Base-by-base conservation (phyloP, 2,113 vertebrate genomes). In the Bostrychus sinensis region DNA sequence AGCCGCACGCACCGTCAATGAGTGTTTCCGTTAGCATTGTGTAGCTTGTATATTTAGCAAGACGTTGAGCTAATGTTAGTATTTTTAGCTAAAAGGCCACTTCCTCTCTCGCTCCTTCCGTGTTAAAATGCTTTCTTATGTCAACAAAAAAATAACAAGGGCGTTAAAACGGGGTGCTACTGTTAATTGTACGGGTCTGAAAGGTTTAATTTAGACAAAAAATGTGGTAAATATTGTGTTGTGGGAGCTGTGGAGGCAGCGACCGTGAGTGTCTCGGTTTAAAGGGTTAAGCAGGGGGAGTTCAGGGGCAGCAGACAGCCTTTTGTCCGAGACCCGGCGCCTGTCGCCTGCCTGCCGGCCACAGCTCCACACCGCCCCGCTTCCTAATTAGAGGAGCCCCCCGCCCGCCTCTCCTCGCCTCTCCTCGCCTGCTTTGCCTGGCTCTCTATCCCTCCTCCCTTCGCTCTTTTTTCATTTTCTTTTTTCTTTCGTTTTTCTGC, bases 271-370 rank as follows among this genome's bases (percentile, higher is more conserved):
- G 64, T 83, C 62, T 84, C 72, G 54, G 83, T 58, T 66, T 56
- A 80, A 78, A 86, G 90, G 89, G 90, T 92, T 89, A 89, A 77
- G 80, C 77, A 75, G 85, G 89, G 89, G 88, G 86, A 82, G 86
- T 70, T 73, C n/a, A 72, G 80, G 41, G 89, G 89, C 86, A 83
- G 92, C 89, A 93, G 93, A 93, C 93, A 93, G 83, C 65, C 85
- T 88, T 93, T 93, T 93, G 89, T 91, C 90, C 71, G 45, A 69
- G 80, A 86, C 86, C 85, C 84, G 92, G 91, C 91, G 90, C 93
- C 94, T 92, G 90, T 87, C 92, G 91, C 93, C 93, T 94, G 87
- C 90, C 85, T 86, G 85, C 91, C 74, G 89, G 89, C 86, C 88
- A 86, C 87, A 86, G 91, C 91, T 91, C 86, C 83, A 75, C 87